Evolutionary conservation across 2,113 vertebrate genomes (phyloP).

Genomic region (Pygoscelis adeliae): DNA sequence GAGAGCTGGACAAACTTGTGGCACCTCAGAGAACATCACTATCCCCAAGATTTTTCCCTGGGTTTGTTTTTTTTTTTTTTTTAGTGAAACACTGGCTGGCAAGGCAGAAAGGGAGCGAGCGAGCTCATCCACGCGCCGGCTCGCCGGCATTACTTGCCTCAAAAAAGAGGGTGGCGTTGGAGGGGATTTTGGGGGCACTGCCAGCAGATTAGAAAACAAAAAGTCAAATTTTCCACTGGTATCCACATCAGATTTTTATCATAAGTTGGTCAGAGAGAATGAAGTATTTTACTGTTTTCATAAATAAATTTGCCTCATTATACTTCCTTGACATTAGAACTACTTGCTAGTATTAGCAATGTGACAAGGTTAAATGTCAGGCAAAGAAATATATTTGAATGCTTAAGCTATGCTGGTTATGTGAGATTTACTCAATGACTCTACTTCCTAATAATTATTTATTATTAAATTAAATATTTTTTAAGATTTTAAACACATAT

Average conservation of each 20-base stretch:
- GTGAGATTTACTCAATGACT: neutral
- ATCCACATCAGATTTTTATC: neutral
- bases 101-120: no score
- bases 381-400: neutral
- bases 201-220: neutral
- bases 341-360: neutral
- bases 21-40: neutral
- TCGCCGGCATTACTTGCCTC: no score
- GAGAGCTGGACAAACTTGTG: neutral
- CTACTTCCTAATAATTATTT: neutral
- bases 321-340: neutral
- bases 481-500: neutral
- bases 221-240: neutral
- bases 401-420: neutral
- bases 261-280: neutral
- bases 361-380: neutral
- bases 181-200: no score
- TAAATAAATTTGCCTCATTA: neutral
- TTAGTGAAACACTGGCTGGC: neutral
- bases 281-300: neutral
- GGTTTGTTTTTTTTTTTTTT: neutral
- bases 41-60: neutral
- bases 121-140: no score
- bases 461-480: neutral
- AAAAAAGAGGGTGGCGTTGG: no score